Conservation (phyloP, 1,140 invertebrate species). For the Orius laevigatus region DNA sequence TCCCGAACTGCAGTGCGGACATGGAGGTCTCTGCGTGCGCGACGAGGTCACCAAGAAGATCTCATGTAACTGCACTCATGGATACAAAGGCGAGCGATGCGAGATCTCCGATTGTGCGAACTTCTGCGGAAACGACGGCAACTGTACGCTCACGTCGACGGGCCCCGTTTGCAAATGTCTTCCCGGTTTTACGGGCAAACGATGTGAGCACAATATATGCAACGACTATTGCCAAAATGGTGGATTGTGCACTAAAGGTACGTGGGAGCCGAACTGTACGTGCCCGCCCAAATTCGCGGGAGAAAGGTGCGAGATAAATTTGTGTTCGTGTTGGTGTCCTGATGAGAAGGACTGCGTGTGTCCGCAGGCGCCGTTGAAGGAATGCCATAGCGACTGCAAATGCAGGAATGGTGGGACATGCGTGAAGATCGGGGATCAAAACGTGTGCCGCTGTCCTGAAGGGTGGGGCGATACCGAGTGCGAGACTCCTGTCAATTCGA, state of each 20-base stretch:
- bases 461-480: conserved; percentile 36
- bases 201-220: conserved; percentile 38
- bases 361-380: not conserved
- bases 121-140: conserved; percentile 25
- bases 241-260: conserved; percentile 22
- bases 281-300: not conserved
- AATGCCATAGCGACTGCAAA: conserved; percentile 17
- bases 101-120: conserved; percentile 27
- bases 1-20: conserved; percentile 25
- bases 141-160: conserved; percentile 22
- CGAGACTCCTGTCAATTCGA: conserved; percentile 15
- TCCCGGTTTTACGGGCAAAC: conserved; percentile 34
- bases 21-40: conserved; percentile 27
- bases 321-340: not conserved
- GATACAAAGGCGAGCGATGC: conserved; percentile 27
- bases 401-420: conserved; percentile 33
- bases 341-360: not conserved
- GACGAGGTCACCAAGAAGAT: conserved; percentile 18
- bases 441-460: conserved; percentile 27
- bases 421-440: conserved; percentile 19
- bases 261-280: not conserved
- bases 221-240: conserved; percentile 37
- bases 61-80: conserved; percentile 27
- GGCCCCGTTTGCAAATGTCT: conserved; percentile 28
- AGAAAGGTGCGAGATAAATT: no score